phyloP scores from a whole-genome alignment of 2,797 vertebrate genomes.

The Streptopelia turtur region DNA sequence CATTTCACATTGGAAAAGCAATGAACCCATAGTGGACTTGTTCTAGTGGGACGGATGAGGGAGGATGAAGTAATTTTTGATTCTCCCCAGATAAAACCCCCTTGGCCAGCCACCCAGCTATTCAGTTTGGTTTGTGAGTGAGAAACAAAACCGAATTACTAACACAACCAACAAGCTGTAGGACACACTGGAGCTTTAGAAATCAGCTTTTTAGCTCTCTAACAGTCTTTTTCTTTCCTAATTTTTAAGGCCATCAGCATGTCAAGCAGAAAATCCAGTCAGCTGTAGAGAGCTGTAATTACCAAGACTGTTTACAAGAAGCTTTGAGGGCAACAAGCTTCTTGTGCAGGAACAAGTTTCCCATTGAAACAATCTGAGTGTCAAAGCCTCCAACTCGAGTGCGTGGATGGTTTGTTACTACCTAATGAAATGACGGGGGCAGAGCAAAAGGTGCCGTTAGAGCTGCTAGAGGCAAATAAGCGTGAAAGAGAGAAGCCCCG shows the following conservation, averaged over 20 bases:
- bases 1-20: background rate
- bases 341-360: background rate
- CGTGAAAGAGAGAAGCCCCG: background rate
- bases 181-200: background rate
- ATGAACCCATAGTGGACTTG: background rate
- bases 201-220: background rate
- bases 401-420: background rate
- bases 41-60: background rate
- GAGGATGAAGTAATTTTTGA: background rate
- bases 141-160: background rate
- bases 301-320: slow-evolving; percentile 10
- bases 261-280: slow-evolving; percentile 50
- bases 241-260: slow-evolving; percentile 18
- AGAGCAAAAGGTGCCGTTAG: background rate
- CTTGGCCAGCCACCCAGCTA: background rate
- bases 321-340: slow-evolving; percentile 31
- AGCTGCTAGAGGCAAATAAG: background rate
- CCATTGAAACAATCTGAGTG: background rate
- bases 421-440: background rate
- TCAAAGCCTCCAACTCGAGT: background rate
- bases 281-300: slow-evolving; percentile 38
- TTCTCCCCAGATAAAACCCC: background rate
- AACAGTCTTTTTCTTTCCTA: background rate
- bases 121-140: background rate
- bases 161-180: background rate